Percentiles rank a stretch among this genome's conserved stretches.
These are phyloP conservation scores for Drosophila mimica DNA, from an alignment of 2,888 invertebrate species.

Conservation along the genomic window DNA sequence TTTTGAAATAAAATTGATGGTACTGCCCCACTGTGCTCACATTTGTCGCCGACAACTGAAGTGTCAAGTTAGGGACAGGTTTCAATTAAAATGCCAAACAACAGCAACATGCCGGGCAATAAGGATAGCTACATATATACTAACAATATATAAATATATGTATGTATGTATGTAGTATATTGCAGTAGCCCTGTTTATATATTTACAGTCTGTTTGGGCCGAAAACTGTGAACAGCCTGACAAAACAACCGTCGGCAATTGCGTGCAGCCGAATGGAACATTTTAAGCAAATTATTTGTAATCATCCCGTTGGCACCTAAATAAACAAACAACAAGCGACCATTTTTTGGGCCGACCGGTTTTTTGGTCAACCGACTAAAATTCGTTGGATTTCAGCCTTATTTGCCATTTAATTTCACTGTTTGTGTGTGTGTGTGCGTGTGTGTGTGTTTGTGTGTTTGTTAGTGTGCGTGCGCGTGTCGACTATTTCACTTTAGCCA, in stretches of 20 bases:
- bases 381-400: constrained; percentile 23
- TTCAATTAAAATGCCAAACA: constrained; percentile 49
- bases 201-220: constrained; percentile 16
- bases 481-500: constrained; percentile 40
- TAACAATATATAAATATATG: neutral
- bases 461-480: constrained; percentile 24
- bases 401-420: constrained; percentile 25
- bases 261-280: constrained; percentile 50
- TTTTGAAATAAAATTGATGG: neutral
- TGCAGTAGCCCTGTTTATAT: constrained; percentile 8
- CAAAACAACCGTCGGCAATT: constrained; percentile 49
- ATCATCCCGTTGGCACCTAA: constrained; percentile 71
- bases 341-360: constrained; percentile 38
- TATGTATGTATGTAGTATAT: neutral
- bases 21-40: constrained; percentile 25
- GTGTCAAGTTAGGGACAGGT: constrained; percentile 34
- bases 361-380: constrained; percentile 44
- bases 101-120: constrained; percentile 26
- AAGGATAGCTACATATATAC: constrained; percentile 11
- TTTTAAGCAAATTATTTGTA: constrained; percentile 70
- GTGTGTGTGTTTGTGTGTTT: constrained; percentile 8
- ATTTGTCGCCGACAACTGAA: constrained; percentile 1
- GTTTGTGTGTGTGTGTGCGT: neutral
- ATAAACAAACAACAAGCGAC: constrained; percentile 53
- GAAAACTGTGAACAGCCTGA: constrained; percentile 21